A percentile compares a stretch with the other conserved stretches of the same genome.
Evolutionary conservation across 2,797 vertebrate species (phyloP).

Genomic region (Australoheros facetus): DNA sequence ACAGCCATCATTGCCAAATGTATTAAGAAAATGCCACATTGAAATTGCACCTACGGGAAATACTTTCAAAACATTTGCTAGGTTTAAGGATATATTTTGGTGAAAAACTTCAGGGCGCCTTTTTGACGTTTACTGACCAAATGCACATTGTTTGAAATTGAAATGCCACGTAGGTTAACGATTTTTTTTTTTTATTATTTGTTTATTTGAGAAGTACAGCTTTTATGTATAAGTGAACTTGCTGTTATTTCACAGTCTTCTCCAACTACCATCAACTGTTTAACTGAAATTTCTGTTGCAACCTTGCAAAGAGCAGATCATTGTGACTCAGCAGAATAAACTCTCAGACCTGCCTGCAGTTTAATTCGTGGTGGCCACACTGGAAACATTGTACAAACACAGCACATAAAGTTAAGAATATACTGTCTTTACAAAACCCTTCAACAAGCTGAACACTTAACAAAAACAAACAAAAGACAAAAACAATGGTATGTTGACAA

Average conservation of each 20-base stretch:
- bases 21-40: background rate
- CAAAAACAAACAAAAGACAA: background rate
- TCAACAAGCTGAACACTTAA: conserved; percentile 59
- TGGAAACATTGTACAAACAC: conserved; percentile 59
- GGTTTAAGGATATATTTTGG: background rate
- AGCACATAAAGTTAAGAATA: conserved; percentile 36
- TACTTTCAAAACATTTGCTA: background rate
- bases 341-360: conserved; percentile 62
- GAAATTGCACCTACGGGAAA: background rate
- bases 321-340: conserved; percentile 31
- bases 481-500: conserved; percentile 30
- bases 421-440: conserved; percentile 61
- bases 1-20: background rate
- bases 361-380: conserved; percentile 55
- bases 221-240: background rate
- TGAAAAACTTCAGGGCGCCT: background rate
- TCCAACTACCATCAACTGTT: background rate
- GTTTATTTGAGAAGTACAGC: background rate
- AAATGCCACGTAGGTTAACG: background rate
- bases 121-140: background rate
- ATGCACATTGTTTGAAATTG: background rate
- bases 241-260: background rate
- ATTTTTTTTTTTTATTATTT: too few species aligned
- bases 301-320: background rate
- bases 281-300: background rate